These are phyloP conservation scores for Stenodera caucasica DNA, from an alignment of 2,888 invertebrate species.

Conservation along the genomic window DNA sequence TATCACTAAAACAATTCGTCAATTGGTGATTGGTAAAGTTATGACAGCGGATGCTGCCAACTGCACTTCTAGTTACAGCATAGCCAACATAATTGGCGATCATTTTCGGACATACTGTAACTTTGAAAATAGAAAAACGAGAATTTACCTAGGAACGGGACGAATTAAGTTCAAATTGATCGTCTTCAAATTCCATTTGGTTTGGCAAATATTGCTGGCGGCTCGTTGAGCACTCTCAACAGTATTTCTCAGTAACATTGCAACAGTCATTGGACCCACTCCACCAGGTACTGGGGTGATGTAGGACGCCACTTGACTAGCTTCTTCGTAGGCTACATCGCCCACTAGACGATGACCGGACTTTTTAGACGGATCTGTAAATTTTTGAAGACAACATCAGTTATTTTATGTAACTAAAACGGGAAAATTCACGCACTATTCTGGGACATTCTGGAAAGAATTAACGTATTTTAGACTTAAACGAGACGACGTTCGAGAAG, in stretches of 20 bases:
- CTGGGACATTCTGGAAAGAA: too few relatives aligned
- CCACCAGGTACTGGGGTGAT: constrained; percentile 97
- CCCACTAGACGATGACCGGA: constrained; percentile 87
- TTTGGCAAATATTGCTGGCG: constrained; percentile 60
- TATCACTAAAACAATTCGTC: constrained; percentile 82
- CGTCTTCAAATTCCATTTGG: constrained; percentile 72
- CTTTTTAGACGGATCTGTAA: constrained; percentile 72
- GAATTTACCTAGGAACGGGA: constrained; percentile 81
- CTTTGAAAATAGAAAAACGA: not conserved
- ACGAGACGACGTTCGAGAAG: too few relatives aligned
- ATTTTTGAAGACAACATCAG: not conserved
- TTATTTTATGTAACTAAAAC: too few relatives aligned
- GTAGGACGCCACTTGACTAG: constrained; percentile 75
- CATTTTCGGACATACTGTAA: too few relatives aligned
- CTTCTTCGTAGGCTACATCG: constrained; percentile 88
- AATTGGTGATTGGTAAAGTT: too few relatives aligned
- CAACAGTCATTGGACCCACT: constrained; percentile 99
- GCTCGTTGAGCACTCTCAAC: constrained; percentile 77
- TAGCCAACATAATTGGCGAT: too few relatives aligned
- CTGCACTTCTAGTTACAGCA: too few relatives aligned
- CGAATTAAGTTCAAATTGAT: constrained; percentile 65
- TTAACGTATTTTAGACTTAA: too few relatives aligned
- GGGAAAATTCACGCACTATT: too few relatives aligned
- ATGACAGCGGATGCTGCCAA: too few relatives aligned
- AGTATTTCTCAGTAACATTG: constrained; percentile 96